Percentiles rank a stretch among this genome's conserved stretches.
Evolutionary conservation across 2,888 invertebrate genomes (phyloP).

Genomic region (Iphiclides podalirius): DNA sequence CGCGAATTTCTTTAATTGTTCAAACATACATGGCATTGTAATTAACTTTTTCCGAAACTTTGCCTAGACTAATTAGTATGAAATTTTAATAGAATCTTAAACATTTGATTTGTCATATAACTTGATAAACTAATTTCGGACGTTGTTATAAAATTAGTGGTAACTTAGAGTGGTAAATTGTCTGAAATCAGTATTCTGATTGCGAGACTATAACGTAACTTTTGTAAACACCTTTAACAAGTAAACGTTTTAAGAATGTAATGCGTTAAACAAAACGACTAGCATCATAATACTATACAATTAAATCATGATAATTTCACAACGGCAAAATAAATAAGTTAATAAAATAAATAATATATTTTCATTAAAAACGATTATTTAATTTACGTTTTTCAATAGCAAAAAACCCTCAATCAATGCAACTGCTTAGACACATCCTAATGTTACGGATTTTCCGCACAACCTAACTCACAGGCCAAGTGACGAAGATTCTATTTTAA

Average conservation of each 20-base stretch:
- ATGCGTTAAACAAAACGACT: slow-evolving; percentile 55
- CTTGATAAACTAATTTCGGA: too few relatives aligned
- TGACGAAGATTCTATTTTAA: slow-evolving; percentile 68
- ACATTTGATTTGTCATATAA: too few relatives aligned
- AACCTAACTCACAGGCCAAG: slow-evolving; percentile 60
- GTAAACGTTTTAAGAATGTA: slow-evolving; percentile 17
- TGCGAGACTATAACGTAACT: too few relatives aligned
- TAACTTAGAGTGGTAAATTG: too few relatives aligned
- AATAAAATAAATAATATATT: neutral
- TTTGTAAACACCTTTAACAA: neutral
- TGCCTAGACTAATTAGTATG: too few relatives aligned
- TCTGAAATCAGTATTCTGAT: too few relatives aligned
- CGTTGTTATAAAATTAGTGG: too few relatives aligned
- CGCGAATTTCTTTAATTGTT: too few relatives aligned
- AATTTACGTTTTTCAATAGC: slow-evolving; percentile 9
- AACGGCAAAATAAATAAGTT: slow-evolving; percentile 26
- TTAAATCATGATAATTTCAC: neutral
- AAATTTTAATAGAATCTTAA: too few relatives aligned
- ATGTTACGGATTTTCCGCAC: slow-evolving; percentile 37
- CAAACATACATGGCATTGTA: too few relatives aligned
- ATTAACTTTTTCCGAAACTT: too few relatives aligned
- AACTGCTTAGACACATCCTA: slow-evolving; percentile 20
- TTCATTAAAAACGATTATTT: slow-evolving; percentile 24
- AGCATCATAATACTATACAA: slow-evolving; percentile 71
- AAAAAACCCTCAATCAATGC: neutral